Evolutionary conservation across 2,888 invertebrate species (phyloP), one percentile per base, ranked within the genome.

Genomic region (Orthonevra nobilis): DNA sequence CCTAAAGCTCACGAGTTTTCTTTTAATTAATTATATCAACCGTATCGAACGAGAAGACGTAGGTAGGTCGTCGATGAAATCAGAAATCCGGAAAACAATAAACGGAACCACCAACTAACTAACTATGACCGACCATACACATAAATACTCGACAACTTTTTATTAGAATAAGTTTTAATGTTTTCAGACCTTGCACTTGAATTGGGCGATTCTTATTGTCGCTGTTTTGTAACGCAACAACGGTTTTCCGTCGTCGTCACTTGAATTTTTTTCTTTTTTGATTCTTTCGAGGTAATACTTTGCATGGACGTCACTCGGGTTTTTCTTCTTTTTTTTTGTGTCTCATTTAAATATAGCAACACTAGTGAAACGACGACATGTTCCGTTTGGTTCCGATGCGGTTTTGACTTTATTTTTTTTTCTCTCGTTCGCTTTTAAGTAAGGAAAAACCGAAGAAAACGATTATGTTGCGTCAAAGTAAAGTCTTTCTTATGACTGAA

Each of bases 161-260:
- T 38, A 66, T 32, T 60, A 66, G 66, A 74, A 74, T 68, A 69
- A 61, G 54, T 69, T n/a, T 75, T 61, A 63, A 69, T 77, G 77
- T 70, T 77, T 77, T 70, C 79, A 79, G 79, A 79, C 79, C 79
- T 79, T 79, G 79, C 79, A 79, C 79, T 79, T 79, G 79, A 79
- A 73, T 79, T 38, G 54, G 30, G n/a, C n/a, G n/a, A 56, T 72
- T 79, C 72, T 72, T 60, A 60, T 46, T 64, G 63, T 70, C 63
- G 58, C 42, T 70, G 46, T 75, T 64, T 72, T 72, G 52, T 60
- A 77, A 72, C 64, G 70, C 77, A 72, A 72, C 72, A 72, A 72
- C 64, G 64, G 66, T 64, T 66, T 77, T 36, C 12, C 15, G 19
- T 52, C 38, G 52, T 63, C 56, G 58, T 64, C 64, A 73, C 64